A percentile compares a stretch with the other conserved stretches of the same genome.
Evolutionary conservation across 2,888 invertebrate genomes (phyloP).

Genomic region (Spilarctia lutea): DNA sequence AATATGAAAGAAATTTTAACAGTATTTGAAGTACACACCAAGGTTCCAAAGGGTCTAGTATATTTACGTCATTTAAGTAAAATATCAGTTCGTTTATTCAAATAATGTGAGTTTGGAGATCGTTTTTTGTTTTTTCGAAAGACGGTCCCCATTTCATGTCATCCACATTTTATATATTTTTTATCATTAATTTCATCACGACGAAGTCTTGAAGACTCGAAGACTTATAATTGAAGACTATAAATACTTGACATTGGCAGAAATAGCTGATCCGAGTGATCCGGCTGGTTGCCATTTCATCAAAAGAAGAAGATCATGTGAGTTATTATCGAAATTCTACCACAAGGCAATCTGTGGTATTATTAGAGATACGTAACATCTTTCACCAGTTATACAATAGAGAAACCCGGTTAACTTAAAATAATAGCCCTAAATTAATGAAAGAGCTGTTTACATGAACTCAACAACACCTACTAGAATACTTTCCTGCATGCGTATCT

Average conservation of each 20-base stretch:
- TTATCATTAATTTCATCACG: too few relatives aligned
- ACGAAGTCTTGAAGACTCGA: too few relatives aligned
- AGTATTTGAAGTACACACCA: not conserved
- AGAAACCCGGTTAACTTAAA: slow-evolving; percentile 12
- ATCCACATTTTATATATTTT: too few relatives aligned
- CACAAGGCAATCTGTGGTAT: too few relatives aligned
- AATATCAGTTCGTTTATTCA: not conserved
- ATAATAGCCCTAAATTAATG: not conserved
- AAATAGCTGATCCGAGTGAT: too few relatives aligned
- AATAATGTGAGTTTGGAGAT: too few relatives aligned
- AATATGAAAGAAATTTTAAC: not conserved
- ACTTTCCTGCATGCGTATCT: not conserved
- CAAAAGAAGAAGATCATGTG: too few relatives aligned
- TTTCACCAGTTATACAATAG: not conserved
- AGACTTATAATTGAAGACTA: too few relatives aligned
- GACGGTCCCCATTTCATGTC: too few relatives aligned
- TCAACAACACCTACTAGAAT: slow-evolving; percentile 9
- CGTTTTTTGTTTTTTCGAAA: too few relatives aligned
- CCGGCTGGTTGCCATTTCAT: too few relatives aligned
- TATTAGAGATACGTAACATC: not conserved
- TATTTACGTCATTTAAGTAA: not conserved
- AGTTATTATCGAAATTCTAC: not conserved
- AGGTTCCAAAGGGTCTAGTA: not conserved
- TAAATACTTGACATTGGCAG: too few relatives aligned
- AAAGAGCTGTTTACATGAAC: slow-evolving; percentile 10